These are phyloP conservation scores for Schlechtendalia chinensis DNA, from an alignment of 1,140 invertebrate genomes.

Conservation along the genomic window DNA sequence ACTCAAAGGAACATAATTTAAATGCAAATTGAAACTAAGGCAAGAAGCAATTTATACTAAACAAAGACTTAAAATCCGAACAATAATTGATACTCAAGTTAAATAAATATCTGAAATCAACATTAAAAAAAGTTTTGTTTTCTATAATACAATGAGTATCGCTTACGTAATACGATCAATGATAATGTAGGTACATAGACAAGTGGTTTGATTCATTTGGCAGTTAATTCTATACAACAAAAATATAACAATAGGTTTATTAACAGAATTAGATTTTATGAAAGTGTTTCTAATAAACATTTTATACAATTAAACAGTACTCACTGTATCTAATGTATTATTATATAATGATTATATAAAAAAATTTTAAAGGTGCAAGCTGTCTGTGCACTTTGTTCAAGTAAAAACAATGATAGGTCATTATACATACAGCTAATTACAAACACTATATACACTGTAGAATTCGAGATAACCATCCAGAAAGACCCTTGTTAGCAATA, in stretches of 20 bases:
- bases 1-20: constrained; percentile 29
- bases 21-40: constrained; percentile 42
- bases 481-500: too few relatives aligned
- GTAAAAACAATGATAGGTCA: too few relatives aligned
- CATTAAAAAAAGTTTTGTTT: background rate
- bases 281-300: background rate
- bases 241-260: background rate
- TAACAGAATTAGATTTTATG: background rate
- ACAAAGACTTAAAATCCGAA: constrained; percentile 20
- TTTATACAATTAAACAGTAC: background rate
- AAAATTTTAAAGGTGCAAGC: background rate
- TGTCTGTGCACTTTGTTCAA: too few relatives aligned
- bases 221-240: background rate
- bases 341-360: background rate
- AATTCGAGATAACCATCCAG: too few relatives aligned
- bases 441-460: too few relatives aligned
- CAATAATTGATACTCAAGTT: constrained; percentile 42
- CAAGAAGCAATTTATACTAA: constrained; percentile 34
- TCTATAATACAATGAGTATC: background rate
- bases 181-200: background rate
- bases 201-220: background rate
- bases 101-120: constrained; percentile 5
- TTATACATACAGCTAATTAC: too few relatives aligned
- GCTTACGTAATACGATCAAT: background rate
- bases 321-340: background rate